phyloP scores from a whole-genome alignment of 2,888 invertebrate genomes.

The Escarpia spicata region DNA sequence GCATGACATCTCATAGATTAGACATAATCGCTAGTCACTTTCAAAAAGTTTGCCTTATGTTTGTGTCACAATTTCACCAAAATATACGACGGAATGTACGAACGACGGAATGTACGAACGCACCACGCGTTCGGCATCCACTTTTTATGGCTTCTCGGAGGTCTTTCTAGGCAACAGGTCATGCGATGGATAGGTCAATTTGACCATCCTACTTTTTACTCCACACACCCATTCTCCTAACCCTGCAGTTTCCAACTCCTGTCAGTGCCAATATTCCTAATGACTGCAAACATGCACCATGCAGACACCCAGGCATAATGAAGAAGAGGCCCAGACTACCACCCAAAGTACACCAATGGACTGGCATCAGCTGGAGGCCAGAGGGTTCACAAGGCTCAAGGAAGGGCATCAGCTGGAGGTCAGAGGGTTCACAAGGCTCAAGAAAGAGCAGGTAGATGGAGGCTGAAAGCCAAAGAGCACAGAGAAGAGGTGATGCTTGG shows the following conservation, averaged over 20 bases:
- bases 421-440: not conserved
- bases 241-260: not conserved
- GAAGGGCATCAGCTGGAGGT: constrained; percentile 9
- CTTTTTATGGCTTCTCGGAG: too few relatives aligned
- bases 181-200: too few relatives aligned
- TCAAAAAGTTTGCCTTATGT: too few relatives aligned
- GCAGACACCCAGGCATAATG: not conserved
- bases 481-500: not conserved
- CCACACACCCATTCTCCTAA: not conserved
- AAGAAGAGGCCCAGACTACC: not conserved
- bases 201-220: not conserved
- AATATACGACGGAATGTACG: too few relatives aligned
- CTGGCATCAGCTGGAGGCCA: not conserved
- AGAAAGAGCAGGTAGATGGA: not conserved
- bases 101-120: too few relatives aligned
- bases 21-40: too few relatives aligned
- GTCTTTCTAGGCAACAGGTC: too few relatives aligned
- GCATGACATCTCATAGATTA: too few relatives aligned
- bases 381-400: not conserved
- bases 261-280: not conserved
- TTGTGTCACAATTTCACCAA: too few relatives aligned
- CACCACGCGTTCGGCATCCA: too few relatives aligned
- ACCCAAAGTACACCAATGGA: not conserved
- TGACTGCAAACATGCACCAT: not conserved
- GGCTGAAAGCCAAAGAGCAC: not conserved